These are phyloP conservation scores for Brenthis ino DNA, from an alignment of 2,888 invertebrate species.

Conservation along the genomic window DNA sequence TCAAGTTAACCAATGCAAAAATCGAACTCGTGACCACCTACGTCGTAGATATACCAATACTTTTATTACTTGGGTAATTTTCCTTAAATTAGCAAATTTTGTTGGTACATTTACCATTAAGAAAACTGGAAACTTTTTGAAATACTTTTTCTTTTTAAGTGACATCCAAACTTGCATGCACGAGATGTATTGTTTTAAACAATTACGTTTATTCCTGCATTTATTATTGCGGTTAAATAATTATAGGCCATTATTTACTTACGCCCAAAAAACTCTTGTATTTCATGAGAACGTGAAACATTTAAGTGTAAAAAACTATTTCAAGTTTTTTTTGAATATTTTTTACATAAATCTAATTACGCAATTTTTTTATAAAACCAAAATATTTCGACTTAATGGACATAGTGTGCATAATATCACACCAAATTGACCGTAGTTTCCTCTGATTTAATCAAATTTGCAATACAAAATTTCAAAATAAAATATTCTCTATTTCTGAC, in stretches of 20 bases:
- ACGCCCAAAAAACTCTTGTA: constrained; percentile 29
- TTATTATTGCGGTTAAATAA: constrained; percentile 28
- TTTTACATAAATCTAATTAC: no score
- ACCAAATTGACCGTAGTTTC: no score
- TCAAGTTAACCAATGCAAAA: no score
- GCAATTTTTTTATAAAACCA: no score
- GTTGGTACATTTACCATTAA: constrained; percentile 1
- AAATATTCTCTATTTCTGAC: no score
- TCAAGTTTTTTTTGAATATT: neutral
- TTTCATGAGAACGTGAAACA: constrained; percentile 19
- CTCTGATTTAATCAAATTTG: no score
- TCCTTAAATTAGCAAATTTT: constrained; percentile 7
- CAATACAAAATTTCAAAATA: no score
- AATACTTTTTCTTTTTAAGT: constrained; percentile 14
- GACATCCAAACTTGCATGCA: constrained; percentile 23
- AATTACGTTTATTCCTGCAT: constrained; percentile 35
- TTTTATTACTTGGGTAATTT: constrained; percentile 7
- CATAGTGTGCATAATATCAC: no score
- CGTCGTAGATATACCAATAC: neutral
- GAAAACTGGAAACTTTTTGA: constrained; percentile 14
- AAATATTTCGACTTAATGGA: no score
- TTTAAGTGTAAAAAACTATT: neutral
- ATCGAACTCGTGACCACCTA: constrained; percentile 1
- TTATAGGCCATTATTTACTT: constrained; percentile 31
- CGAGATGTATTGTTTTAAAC: constrained; percentile 38